Evolutionary conservation across 1,140 invertebrate genomes (phyloP), one percentile per base, ranked within the genome.

Genomic region (Odontomachus brunneus): DNA sequence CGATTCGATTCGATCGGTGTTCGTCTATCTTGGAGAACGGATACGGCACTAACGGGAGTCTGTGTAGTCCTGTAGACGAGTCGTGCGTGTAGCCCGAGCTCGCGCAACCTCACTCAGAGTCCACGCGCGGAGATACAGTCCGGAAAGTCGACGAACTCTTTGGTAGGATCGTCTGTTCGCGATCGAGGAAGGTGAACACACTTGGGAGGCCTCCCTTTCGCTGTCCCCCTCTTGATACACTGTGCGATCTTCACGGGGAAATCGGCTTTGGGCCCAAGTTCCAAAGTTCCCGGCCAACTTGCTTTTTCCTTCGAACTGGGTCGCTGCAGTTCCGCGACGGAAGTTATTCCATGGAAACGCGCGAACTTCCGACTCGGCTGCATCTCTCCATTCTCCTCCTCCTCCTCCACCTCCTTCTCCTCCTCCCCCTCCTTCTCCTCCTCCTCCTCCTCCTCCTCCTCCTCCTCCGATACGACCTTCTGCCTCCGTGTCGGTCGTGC

Each of bases 1-100:
- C 73, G 65, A 69, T 65, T 71, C 69, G 26, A 33, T 38, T 33
- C 71, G 78, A 73, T 82, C 80, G 80, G 33, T 72, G 71, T 53
- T 75, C 49, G 1, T 2, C 44, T 48, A 59, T 73, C 26, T n/a
- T 5, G 22, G 55, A 59, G 9, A 44, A 44, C 9, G 38, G 38
- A 44, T 11, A 44, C 1, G 0, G 0, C 38, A 44, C 38, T n/a
- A n/a, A 7, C 38, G 38, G 38, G 9, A 9, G 38, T 44, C 38
- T 3, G 3, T 7, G 38, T 7, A 44, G 3, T 44, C 9, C 2
- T 7, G 38, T 0, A 11, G 38, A 44, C 1, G 38, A 5, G 3
- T 44, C 38, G n/a, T 44, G 9, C 38, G 29, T n/a, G 29, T 33
- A n/a, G 29, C 5, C 5, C 29, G 29, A 33, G 29, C 29, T 33